These are phyloP conservation scores for Diprion similis DNA, from an alignment of 1,140 invertebrate species.

Conservation along the genomic window DNA sequence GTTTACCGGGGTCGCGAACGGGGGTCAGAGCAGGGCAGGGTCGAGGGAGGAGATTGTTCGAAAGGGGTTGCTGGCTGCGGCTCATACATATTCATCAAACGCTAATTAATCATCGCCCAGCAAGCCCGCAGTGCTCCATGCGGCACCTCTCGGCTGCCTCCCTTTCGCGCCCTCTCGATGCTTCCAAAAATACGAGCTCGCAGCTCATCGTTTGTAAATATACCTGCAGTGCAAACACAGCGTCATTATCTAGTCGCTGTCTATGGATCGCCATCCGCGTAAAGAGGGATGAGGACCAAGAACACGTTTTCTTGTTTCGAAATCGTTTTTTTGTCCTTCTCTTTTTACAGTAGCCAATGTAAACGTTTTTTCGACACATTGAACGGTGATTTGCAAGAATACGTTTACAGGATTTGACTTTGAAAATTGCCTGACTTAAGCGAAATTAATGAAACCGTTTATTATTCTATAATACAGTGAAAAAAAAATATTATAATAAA, in stretches of 20 bases:
- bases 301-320: too few species aligned
- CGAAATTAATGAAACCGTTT: too few species aligned
- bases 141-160: slow-evolving; percentile 31
- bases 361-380: too few species aligned
- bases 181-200: slow-evolving; percentile 33
- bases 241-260: not conserved
- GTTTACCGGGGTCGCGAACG: not conserved
- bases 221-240: too few species aligned
- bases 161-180: slow-evolving; percentile 20
- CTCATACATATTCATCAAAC: slow-evolving; percentile 62
- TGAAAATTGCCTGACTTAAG: too few species aligned
- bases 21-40: not conserved
- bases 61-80: slow-evolving; percentile 27
- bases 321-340: too few species aligned
- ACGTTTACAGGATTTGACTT: too few species aligned
- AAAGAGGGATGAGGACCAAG: slow-evolving; percentile 38
- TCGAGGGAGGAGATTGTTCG: slow-evolving; percentile 8
- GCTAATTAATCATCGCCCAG: slow-evolving; percentile 58
- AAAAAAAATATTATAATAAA: too few species aligned
- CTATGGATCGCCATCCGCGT: not conserved
- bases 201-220: slow-evolving; percentile 4
- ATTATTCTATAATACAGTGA: too few species aligned
- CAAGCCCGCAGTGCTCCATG: slow-evolving; percentile 28
- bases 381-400: too few species aligned
- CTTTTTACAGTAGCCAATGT: too few species aligned